A percentile compares a stretch with the other conserved stretches of the same genome.
Evolutionary conservation across 1,140 invertebrate species (phyloP).

Genomic region (Zaprionus davidi): DNA sequence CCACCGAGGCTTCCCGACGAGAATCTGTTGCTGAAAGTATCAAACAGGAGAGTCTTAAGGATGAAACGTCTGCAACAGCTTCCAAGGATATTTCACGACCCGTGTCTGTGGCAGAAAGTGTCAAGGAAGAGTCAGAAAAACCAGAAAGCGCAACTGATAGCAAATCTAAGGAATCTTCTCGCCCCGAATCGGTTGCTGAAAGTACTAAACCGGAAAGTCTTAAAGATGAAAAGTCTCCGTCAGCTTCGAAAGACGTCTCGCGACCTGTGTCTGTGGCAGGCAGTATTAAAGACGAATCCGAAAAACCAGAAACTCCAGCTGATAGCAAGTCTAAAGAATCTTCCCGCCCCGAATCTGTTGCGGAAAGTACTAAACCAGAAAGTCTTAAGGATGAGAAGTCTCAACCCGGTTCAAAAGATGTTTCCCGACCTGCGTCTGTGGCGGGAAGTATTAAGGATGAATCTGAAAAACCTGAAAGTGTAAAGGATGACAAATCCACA

Average conservation of each 20-base stretch:
- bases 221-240: slow-evolving; percentile 41
- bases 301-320: too few relatives aligned
- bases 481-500: slow-evolving; percentile 30
- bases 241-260: slow-evolving; percentile 17
- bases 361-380: slow-evolving; percentile 15
- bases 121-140: slow-evolving; percentile 27
- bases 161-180: slow-evolving; percentile 35
- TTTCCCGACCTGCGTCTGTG: slow-evolving; percentile 18
- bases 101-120: slow-evolving; percentile 34
- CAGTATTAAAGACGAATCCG: slow-evolving; percentile 10
- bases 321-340: slow-evolving; percentile 23
- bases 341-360: slow-evolving; percentile 20
- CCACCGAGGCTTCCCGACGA: slow-evolving; percentile 28
- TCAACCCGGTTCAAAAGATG: slow-evolving; percentile 8
- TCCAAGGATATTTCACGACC: slow-evolving; percentile 44
- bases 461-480: slow-evolving; percentile 17
- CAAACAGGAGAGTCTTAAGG: slow-evolving; percentile 26
- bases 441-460: slow-evolving; percentile 33
- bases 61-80: background rate
- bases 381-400: slow-evolving; percentile 10
- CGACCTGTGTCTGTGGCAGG: slow-evolving; percentile 14
- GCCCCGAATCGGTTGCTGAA: slow-evolving; percentile 27
- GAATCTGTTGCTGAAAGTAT: slow-evolving; percentile 31
- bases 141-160: background rate
- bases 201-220: slow-evolving; percentile 13